Evolutionary conservation across 2,888 invertebrate genomes (phyloP).

Genomic region (Orthosia incerta): DNA sequence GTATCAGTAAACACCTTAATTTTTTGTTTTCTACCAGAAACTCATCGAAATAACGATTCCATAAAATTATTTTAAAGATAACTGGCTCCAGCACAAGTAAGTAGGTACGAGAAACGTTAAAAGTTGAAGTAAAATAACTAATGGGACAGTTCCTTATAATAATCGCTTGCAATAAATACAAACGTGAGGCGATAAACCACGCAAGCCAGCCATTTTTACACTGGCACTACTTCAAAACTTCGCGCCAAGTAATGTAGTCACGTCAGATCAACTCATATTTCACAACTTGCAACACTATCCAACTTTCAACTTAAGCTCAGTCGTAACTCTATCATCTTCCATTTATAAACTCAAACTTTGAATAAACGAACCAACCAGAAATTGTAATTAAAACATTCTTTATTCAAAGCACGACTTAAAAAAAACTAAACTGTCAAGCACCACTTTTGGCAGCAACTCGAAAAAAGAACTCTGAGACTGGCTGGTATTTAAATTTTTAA

Average conservation of each 20-base stretch:
- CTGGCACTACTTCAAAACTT: constrained; percentile 53
- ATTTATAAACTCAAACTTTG: constrained; percentile 47
- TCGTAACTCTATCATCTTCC: constrained; percentile 50
- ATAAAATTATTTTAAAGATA: not conserved
- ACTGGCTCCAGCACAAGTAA: not conserved
- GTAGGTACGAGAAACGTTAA: not conserved
- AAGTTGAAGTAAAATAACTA: constrained; percentile 39
- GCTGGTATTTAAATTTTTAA: constrained; percentile 55
- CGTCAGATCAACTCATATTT: constrained; percentile 65
- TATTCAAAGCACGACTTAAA: constrained; percentile 46
- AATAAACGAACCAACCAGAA: constrained; percentile 54
- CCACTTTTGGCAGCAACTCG: constrained; percentile 46
- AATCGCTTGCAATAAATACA: constrained; percentile 54
- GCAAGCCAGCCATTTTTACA: constrained; percentile 57
- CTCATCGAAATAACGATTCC: not conserved
- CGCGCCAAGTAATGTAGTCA: constrained; percentile 46
- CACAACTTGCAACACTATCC: constrained; percentile 54
- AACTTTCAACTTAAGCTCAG: constrained; percentile 46
- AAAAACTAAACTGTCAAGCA: constrained; percentile 51
- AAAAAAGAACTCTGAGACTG: constrained; percentile 45
- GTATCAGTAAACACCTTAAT: too few relatives aligned
- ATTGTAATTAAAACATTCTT: constrained; percentile 56
- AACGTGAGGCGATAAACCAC: constrained; percentile 52
- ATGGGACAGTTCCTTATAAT: constrained; percentile 46
- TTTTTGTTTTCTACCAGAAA: not conserved